A percentile compares a stretch with the other conserved stretches of the same genome.
phyloP scores from a whole-genome alignment of 2,888 invertebrate genomes.

The Neelides folsomi region DNA sequence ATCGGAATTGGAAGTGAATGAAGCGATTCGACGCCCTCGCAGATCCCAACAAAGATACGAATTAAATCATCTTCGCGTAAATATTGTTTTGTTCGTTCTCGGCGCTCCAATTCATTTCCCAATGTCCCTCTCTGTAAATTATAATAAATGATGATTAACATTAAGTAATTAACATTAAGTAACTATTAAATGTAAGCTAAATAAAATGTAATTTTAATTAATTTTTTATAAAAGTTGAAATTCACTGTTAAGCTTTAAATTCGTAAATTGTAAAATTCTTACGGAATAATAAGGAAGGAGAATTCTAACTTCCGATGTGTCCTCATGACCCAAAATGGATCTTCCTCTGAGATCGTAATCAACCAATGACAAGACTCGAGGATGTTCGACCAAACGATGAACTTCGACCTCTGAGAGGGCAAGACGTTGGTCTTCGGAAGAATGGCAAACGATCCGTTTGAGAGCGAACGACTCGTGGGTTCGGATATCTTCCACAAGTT shows the following conservation, averaged over 20 bases:
- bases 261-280: constrained; percentile 16
- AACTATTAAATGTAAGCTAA: not conserved
- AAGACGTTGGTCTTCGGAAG: constrained; percentile 54
- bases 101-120: constrained; percentile 51
- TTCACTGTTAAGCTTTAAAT: not conserved
- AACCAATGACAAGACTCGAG: constrained; percentile 57
- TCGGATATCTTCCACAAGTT: constrained; percentile 54
- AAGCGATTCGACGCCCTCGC: constrained; percentile 58
- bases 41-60: constrained; percentile 56
- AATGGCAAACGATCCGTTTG: constrained; percentile 68
- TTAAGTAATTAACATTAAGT: no score
- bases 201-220: not conserved
- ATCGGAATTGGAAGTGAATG: constrained; percentile 59
- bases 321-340: constrained; percentile 51
- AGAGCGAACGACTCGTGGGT: constrained; percentile 57
- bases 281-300: constrained; percentile 61
- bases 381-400: constrained; percentile 54
- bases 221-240: not conserved
- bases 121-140: constrained; percentile 53
- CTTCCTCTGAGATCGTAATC: constrained; percentile 51
- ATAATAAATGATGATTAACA: no score
- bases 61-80: constrained; percentile 53
- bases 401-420: constrained; percentile 56
- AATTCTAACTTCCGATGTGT: constrained; percentile 57
- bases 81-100: constrained; percentile 46